Conservation (phyloP, 2,888 invertebrate genomes). For the Eilema depressum region DNA sequence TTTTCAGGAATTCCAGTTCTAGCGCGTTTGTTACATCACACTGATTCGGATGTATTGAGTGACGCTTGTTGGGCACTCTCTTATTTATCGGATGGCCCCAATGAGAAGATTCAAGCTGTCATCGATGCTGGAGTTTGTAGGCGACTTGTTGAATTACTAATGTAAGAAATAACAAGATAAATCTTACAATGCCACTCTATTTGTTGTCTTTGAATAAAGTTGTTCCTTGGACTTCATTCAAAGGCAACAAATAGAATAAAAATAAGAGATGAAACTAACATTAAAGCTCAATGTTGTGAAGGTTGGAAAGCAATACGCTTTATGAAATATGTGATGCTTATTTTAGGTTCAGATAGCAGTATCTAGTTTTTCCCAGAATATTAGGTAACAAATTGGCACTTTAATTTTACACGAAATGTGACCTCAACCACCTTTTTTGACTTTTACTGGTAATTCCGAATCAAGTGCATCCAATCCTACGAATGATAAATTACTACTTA, state of each 20-base stretch:
- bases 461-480: too few species aligned
- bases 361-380: too few species aligned
- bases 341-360: too few species aligned
- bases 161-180: constrained; percentile 74
- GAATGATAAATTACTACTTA: too few species aligned
- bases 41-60: constrained; percentile 95
- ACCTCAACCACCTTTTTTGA: too few species aligned
- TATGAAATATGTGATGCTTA: too few species aligned
- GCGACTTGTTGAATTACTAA: constrained; percentile 88
- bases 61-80: constrained; percentile 99
- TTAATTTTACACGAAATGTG: too few species aligned
- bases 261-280: background rate
- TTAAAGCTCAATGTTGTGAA: background rate
- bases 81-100: constrained; percentile 98
- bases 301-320: too few species aligned
- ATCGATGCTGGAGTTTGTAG: constrained; percentile 98
- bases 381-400: too few species aligned
- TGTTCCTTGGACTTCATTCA: background rate
- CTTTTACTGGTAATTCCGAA: too few species aligned
- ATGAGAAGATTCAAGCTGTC: constrained; percentile 98
- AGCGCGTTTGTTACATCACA: constrained; percentile 94
- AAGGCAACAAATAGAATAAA: background rate
- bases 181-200: constrained; percentile 8
- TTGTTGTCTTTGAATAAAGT: background rate
- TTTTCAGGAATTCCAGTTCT: constrained; percentile 93